phyloP scores from a whole-genome alignment of 2,888 invertebrate genomes.

The Cabera pusaria region DNA sequence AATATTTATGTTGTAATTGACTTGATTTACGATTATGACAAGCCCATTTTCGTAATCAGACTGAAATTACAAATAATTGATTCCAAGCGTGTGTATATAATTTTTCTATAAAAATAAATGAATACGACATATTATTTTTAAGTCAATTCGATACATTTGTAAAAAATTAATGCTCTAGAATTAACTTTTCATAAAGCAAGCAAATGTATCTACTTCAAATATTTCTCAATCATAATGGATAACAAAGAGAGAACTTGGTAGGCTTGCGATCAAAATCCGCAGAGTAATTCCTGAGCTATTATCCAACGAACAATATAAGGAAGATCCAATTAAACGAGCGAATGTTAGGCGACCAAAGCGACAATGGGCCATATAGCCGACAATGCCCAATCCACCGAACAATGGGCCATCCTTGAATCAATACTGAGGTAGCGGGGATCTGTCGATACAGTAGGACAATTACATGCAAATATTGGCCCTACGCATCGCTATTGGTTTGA shows the following conservation, averaged over 20 bases:
- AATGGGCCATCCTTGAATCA: conserved; percentile 64
- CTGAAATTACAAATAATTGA: too few relatives aligned
- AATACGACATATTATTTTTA: too few relatives aligned
- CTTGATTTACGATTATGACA: neutral
- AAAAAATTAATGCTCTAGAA: too few relatives aligned
- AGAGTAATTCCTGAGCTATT: conserved; percentile 41
- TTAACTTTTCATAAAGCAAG: too few relatives aligned
- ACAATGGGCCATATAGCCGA: conserved; percentile 56
- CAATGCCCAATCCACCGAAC: conserved; percentile 62
- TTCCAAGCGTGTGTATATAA: too few relatives aligned
- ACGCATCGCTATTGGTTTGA: too few relatives aligned
- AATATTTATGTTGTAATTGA: conserved; percentile 15
- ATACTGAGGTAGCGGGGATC: conserved; percentile 35
- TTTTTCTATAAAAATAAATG: too few relatives aligned
- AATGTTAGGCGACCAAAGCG: conserved; percentile 52
- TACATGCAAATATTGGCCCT: conserved; percentile 16
- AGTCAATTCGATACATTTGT: too few relatives aligned
- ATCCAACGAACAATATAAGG: conserved; percentile 52
- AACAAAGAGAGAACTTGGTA: conserved; percentile 9
- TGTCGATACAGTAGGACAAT: conserved; percentile 12
- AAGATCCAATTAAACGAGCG: conserved; percentile 56
- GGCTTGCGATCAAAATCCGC: conserved; percentile 32
- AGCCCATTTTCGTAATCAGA: neutral
- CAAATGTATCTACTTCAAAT: too few relatives aligned
- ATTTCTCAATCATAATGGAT: neutral